phyloP scores from a whole-genome alignment of 2,888 invertebrate species.

The Xanthorhoe spadicearia region DNA sequence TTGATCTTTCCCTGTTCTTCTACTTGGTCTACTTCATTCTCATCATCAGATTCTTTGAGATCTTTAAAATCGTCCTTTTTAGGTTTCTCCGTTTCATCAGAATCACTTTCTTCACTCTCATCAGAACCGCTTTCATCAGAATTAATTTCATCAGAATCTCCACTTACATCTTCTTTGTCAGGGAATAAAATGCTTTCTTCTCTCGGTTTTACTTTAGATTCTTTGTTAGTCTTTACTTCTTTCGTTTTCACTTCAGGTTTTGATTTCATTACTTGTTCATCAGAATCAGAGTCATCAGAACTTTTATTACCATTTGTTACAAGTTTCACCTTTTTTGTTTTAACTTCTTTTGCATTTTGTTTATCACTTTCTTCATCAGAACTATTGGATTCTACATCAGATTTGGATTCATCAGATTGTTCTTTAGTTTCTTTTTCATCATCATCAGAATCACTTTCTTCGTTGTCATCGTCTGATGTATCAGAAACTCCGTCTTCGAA shows the following conservation, averaged over 20 bases:
- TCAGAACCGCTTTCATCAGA: slow-evolving; percentile 36
- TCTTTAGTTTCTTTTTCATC: slow-evolving; percentile 35
- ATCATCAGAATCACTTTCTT: slow-evolving; percentile 36
- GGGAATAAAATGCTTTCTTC: slow-evolving; percentile 26
- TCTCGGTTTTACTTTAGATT: not conserved
- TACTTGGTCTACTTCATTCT: slow-evolving; percentile 52
- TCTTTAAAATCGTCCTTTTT: slow-evolving; percentile 69
- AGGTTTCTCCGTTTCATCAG: slow-evolving; percentile 33
- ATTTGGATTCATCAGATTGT: slow-evolving; percentile 30
- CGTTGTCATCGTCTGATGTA: slow-evolving; percentile 62
- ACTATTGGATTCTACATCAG: slow-evolving; percentile 28
- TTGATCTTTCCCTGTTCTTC: slow-evolving; percentile 58
- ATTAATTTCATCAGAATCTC: slow-evolving; percentile 27
- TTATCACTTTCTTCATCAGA: slow-evolving; percentile 33
- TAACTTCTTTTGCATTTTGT: not conserved
- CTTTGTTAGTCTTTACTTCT: slow-evolving; percentile 4
- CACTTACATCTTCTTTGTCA: too few relatives aligned
- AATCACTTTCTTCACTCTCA: slow-evolving; percentile 18
- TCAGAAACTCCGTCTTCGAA: slow-evolving; percentile 75
- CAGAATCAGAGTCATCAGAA: slow-evolving; percentile 17
- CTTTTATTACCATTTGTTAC: slow-evolving; percentile 8
- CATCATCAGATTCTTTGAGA: slow-evolving; percentile 75
- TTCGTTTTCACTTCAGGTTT: slow-evolving; percentile 4
- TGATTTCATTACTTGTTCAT: slow-evolving; percentile 13
- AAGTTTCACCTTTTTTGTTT: not conserved